Evolutionary conservation across 2,888 invertebrate genomes (phyloP), one percentile per base, ranked within the genome.

Genomic region (Pterostichus madidus): DNA sequence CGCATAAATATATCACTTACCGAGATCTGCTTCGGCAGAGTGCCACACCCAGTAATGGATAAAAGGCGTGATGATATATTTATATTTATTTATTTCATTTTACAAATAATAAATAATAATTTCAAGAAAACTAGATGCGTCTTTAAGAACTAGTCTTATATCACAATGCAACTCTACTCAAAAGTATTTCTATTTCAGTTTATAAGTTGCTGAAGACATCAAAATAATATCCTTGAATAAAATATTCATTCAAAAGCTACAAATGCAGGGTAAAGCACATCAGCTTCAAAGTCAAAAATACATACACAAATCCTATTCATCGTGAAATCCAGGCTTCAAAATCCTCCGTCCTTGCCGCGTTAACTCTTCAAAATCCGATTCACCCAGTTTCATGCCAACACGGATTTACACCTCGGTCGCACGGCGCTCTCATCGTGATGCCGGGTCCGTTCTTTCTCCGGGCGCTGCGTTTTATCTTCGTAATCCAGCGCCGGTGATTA

Each of bases 341-440:
- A 17, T 15, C 17, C 8, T 15, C 44, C 68, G 44, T 17, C 44
- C 68, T 71, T 71, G 68, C 44, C 39, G 44, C 13, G 44, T 39
- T 44, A 71, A 71, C 68, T 15, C 44, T 71, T 71, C 44, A 44
- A 71, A 64, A 64, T 71, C 68, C 68, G 68, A 71, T 71, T 71
- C 68, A 24, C 24, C 44, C 17, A 39, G 11, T 39, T 71, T 56
- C 17, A 3, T 17, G 17, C 17, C 5, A 56, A 39, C 68, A 71
- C 13, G 68, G 68, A 44, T 71, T 71, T 71, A 44, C 68, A 71
- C 68, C 39, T 44, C 44, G 68, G 13, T 17, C 17, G 44, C 32
- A 24, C 24, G 24, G 24, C 24, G 24, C 44, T 8, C 64, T 64
- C 64, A 35, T 64, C 39, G 11, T 32, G 39, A 64, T 64, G 64